These are phyloP conservation scores for Theretra japonica DNA, from an alignment of 2,888 invertebrate species.

Conservation along the genomic window DNA sequence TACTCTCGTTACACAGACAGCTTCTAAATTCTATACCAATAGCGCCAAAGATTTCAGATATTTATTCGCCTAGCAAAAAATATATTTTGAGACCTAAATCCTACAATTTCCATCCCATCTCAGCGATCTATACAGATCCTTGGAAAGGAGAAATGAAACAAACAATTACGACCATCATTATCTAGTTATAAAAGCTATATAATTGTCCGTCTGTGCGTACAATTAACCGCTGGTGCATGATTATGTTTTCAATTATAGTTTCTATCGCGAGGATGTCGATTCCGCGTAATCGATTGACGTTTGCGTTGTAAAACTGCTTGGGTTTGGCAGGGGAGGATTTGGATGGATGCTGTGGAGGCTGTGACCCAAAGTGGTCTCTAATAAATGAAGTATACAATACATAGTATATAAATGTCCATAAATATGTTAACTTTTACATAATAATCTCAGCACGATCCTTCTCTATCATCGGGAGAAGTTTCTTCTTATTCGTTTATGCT, in stretches of 20 bases:
- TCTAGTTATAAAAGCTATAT: constrained; percentile 31
- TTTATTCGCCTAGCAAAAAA: too few relatives aligned
- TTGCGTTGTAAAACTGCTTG: constrained; percentile 49
- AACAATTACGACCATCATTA: constrained; percentile 20
- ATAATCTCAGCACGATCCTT: too few relatives aligned
- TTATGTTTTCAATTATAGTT: constrained; percentile 54
- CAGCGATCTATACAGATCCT: background rate
- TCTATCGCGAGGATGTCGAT: constrained; percentile 43
- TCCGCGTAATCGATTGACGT: constrained; percentile 48
- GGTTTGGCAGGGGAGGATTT: background rate
- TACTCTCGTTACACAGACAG: too few relatives aligned
- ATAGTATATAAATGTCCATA: too few relatives aligned
- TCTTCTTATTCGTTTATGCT: too few relatives aligned
- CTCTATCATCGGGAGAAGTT: too few relatives aligned
- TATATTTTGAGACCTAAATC: too few relatives aligned
- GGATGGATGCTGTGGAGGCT: background rate
- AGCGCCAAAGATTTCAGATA: too few relatives aligned
- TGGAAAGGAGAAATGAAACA: background rate
- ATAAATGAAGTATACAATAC: too few relatives aligned
- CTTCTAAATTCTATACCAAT: too few relatives aligned
- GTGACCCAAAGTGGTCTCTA: background rate
- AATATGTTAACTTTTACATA: too few relatives aligned
- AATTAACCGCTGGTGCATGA: constrained; percentile 39
- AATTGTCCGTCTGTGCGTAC: constrained; percentile 31
- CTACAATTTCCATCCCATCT: too few relatives aligned